Base-by-base conservation (phyloP, 2,888 invertebrate genomes). In the Maniola hyperantus region DNA sequence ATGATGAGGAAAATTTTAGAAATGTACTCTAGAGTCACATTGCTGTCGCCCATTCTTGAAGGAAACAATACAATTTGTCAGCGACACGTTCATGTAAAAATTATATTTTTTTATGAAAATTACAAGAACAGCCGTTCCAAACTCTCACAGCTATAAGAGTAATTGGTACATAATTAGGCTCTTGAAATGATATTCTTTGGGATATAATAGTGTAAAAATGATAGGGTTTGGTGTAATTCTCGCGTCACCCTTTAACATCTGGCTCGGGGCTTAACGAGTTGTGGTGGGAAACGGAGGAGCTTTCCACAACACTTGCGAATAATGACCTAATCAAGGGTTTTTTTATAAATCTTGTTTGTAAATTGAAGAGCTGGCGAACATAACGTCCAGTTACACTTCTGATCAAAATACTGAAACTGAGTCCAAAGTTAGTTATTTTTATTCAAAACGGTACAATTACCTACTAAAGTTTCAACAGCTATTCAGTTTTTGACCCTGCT, bases 181-280 rank as follows among this genome's bases (percentile, higher is more conserved):
- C 62, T 60, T 65, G 66, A 71, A 73, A 73, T 72, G 71, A 71
- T 70, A 63, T 66, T 39, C 63, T 46, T 64, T 72, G 73, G 71
- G 78, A 76, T 77, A 78, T 83, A 83, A 83, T 84, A 80, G 76
- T 72, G 69, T 78, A 73, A 77, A 84, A 84, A 84, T 79, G 76
- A 79, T 74, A 78, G 75, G 76, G 76, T 75, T 72, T 72, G 65
- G 67, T 72, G 73, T 77, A 81, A 84, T 83, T 80, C 71, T 73
- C 71, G 74, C 77, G 76, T 79, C 76, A 80, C 78, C 81, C 79
- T 78, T 83, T 79, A 77, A 76, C 85, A 84, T 84, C 80, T 85
- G 85, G 79, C 68, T 70, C 64, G 71, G 34, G 70, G 66, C 67
- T 72, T 84, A 85, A 85, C 82, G 85, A 83, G 77, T 73, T 80